Evolutionary conservation across 1,140 invertebrate genomes (phyloP).

Genomic region (Pantala flavescens): DNA sequence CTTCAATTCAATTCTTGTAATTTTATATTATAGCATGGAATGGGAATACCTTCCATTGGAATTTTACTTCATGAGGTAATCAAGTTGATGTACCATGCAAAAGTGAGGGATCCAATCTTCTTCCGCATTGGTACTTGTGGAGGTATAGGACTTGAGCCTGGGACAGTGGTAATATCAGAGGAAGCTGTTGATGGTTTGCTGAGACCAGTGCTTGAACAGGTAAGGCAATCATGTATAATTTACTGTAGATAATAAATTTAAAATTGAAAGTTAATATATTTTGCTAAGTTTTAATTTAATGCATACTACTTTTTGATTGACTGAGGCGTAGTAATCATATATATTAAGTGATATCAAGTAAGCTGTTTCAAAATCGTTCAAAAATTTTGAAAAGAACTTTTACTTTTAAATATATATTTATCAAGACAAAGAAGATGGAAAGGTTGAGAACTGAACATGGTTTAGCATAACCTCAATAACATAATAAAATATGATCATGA

Average conservation of each 20-base stretch:
- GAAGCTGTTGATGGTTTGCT: conserved; percentile 74
- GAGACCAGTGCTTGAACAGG: conserved; percentile 54
- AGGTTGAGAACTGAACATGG: no score
- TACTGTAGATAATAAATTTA: not conserved
- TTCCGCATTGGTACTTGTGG: conserved; percentile 89
- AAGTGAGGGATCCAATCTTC: conserved; percentile 76
- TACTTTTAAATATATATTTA: no score
- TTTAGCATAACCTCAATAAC: no score
- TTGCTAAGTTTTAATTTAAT: no score
- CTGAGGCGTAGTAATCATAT: no score
- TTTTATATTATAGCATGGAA: conserved; percentile 75
- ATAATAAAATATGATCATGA: no score
- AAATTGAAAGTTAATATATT: conserved; percentile 20
- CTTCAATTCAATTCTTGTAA: no score
- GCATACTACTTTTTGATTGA: no score
- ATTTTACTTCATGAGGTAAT: conserved; percentile 88
- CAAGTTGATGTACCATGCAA: conserved; percentile 87
- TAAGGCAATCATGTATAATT: conserved; percentile 31
- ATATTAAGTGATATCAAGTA: no score
- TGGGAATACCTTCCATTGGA: conserved; percentile 85
- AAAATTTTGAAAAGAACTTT: no score
- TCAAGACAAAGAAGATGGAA: no score
- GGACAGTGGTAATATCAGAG: conserved; percentile 79
- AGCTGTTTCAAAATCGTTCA: no score
- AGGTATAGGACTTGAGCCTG: conserved; percentile 79